Percentiles rank a stretch among this genome's conserved stretches.
Evolutionary conservation across 2,113 vertebrate species (phyloP).

Genomic region (Anseranas semipalmata): DNA sequence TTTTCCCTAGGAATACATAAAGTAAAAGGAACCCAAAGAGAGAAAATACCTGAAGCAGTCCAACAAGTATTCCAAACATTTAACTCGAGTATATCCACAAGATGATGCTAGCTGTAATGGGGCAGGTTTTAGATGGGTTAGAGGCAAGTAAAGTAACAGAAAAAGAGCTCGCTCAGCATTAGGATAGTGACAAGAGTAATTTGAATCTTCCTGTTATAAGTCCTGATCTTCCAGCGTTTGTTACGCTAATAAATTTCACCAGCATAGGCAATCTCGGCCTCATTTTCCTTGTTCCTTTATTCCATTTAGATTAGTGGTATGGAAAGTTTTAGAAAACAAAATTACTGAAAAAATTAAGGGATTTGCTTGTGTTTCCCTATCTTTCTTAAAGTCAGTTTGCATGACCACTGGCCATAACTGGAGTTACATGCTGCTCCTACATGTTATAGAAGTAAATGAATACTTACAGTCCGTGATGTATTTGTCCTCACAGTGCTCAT

Average conservation of each 20-base stretch:
- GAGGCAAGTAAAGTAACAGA: background rate
- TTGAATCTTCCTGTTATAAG: background rate
- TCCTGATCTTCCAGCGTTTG: background rate
- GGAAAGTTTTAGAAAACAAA: background rate
- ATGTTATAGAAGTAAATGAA: background rate
- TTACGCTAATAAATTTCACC: background rate
- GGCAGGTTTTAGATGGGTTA: background rate
- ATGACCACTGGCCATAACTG: background rate
- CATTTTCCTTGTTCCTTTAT: background rate
- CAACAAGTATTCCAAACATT: background rate
- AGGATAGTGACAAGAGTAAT: background rate
- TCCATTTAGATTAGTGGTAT: background rate
- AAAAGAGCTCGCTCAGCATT: background rate
- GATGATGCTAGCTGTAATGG: background rate
- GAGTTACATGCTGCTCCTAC: background rate
- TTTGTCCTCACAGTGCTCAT: background rate
- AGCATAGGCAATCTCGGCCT: background rate
- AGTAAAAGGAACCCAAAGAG: background rate
- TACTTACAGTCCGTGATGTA: background rate
- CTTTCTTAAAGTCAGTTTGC: background rate
- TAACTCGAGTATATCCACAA: background rate
- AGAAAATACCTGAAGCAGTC: background rate
- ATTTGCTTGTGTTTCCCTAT: background rate
- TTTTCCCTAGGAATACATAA: background rate
- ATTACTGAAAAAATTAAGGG: background rate